These are phyloP conservation scores for Gryllus bimaculatus DNA, from an alignment of 1,140 invertebrate genomes.

Conservation along the genomic window DNA sequence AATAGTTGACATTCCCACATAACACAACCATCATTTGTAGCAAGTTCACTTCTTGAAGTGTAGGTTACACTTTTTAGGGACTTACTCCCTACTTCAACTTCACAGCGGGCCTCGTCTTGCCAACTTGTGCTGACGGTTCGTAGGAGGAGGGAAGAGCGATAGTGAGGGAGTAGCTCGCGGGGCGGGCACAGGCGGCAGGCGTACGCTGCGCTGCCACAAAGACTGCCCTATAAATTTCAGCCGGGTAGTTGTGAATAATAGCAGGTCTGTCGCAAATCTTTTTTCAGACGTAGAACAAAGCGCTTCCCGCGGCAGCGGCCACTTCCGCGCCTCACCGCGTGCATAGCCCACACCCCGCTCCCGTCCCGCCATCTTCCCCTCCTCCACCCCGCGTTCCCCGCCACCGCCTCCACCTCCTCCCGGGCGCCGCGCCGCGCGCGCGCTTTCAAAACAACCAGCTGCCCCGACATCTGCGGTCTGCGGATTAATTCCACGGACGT, in stretches of 20 bases:
- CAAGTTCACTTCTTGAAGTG: too few species aligned
- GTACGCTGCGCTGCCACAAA: not conserved
- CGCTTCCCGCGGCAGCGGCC: not conserved
- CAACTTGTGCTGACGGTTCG: not conserved
- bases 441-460: not conserved
- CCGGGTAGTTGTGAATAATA: not conserved
- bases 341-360: too few species aligned
- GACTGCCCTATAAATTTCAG: not conserved
- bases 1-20: too few species aligned
- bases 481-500: not conserved
- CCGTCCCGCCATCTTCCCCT: not conserved
- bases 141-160: not conserved
- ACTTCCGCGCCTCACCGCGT: not conserved
- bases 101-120: too few species aligned
- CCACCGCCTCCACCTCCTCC: not conserved
- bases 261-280: not conserved
- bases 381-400: not conserved
- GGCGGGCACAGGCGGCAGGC: too few species aligned
- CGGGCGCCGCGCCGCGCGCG: too few species aligned
- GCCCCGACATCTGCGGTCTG: not conserved
- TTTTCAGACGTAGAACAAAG: too few species aligned
- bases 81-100: too few species aligned
- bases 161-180: not conserved
- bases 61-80: too few species aligned
- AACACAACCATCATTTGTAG: too few species aligned